Conservation (phyloP, 2,113 vertebrate species). For the Promerops cafer region DNA sequence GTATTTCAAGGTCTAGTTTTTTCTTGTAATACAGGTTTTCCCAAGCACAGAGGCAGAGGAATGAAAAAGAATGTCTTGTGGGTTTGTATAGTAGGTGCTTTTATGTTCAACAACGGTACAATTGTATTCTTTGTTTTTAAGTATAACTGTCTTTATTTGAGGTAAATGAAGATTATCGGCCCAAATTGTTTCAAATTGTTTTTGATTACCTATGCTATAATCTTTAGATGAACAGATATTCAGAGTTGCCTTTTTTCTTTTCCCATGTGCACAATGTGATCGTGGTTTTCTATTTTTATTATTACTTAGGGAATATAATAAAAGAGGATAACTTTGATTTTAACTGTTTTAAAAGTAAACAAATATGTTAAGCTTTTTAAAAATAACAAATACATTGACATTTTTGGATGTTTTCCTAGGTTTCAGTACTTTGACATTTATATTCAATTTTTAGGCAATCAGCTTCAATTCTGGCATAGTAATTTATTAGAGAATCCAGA, state of each 20-base stretch:
- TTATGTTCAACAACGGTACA: background rate
- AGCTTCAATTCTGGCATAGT: slow-evolving; percentile 16
- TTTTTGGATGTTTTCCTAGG: slow-evolving; percentile 28
- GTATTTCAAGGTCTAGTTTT: background rate
- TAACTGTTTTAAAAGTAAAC: slow-evolving; percentile 62
- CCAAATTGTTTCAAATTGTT: slow-evolving; percentile 58
- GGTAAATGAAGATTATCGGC: slow-evolving; percentile 54
- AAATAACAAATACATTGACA: slow-evolving; percentile 48
- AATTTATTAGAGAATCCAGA: slow-evolving; percentile 36
- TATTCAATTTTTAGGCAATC: slow-evolving; percentile 47
- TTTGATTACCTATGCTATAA: slow-evolving; percentile 56
- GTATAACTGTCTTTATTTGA: slow-evolving; percentile 49
- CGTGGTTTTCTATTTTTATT: slow-evolving; percentile 46
- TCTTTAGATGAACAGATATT: slow-evolving; percentile 31
- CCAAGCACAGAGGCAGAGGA: background rate
- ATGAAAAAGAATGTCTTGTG: background rate
- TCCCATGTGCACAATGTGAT: slow-evolving; percentile 8
- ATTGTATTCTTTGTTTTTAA: slow-evolving; percentile 16
- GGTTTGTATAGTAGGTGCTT: background rate
- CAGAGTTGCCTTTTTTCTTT: slow-evolving; percentile 23
- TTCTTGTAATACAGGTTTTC: background rate
- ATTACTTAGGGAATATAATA: slow-evolving; percentile 53
- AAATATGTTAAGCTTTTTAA: slow-evolving; percentile 49
- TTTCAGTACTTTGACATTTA: slow-evolving; percentile 55
- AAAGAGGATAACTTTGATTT: slow-evolving; percentile 50